Evolutionary conservation across 2,797 vertebrate genomes (phyloP).

Genomic region (Molossus molossus): DNA sequence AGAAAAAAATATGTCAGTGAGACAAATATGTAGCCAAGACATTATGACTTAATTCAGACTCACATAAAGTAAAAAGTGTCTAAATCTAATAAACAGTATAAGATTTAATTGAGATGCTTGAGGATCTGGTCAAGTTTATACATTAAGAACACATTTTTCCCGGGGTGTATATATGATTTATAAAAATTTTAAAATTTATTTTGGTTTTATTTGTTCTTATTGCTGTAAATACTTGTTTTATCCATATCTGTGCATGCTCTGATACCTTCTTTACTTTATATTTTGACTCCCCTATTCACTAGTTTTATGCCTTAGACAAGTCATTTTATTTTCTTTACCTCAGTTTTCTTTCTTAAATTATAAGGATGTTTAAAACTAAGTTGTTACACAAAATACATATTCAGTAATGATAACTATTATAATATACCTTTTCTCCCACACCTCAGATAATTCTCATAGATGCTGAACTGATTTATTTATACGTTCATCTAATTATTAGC

Average conservation of each 20-base stretch:
- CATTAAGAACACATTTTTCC: background rate
- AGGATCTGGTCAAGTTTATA: background rate
- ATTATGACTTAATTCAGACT: background rate
- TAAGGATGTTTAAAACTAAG: background rate
- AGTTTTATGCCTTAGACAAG: background rate
- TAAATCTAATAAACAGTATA: background rate
- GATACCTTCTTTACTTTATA: background rate
- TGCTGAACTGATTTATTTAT: background rate
- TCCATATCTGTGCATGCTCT: background rate
- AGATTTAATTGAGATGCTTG: background rate
- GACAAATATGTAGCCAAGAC: background rate
- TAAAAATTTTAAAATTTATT: background rate
- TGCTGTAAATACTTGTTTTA: background rate
- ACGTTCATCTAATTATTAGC: background rate
- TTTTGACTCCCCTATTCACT: background rate
- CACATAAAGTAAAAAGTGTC: background rate
- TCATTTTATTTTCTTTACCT: background rate
- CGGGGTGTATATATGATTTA: background rate
- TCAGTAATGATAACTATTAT: background rate
- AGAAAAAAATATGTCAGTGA: background rate
- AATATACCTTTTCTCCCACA: background rate
- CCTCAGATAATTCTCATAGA: background rate
- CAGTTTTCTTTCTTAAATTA: background rate
- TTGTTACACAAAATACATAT: background rate
- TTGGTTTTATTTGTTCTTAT: background rate